Conservation (phyloP, 1,140 invertebrate genomes). For the Sycophila sp. region DNA sequence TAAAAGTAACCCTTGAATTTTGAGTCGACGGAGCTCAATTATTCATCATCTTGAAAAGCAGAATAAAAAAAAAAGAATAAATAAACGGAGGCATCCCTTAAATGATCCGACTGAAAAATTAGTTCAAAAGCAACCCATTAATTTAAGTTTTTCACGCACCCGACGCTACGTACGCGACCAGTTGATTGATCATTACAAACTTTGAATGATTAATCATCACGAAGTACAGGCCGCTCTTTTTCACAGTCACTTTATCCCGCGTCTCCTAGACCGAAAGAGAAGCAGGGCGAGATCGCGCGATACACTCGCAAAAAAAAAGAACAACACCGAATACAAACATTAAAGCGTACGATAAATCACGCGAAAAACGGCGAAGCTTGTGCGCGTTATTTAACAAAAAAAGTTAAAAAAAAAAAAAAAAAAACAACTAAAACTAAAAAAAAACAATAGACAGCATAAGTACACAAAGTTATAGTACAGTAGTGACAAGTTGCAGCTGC, state of each 20-base stretch:
- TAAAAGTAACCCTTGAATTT: no score
- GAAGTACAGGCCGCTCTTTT: conserved; percentile 44
- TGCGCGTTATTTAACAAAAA: conserved; percentile 47
- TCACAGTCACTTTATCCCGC: conserved; percentile 48
- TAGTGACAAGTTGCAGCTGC: conserved; percentile 67
- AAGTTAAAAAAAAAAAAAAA: conserved; percentile 19
- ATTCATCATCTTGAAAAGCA: not conserved
- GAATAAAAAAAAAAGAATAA: no score
- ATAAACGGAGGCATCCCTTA: not conserved
- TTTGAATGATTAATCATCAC: conserved; percentile 16
- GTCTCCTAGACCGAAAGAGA: conserved; percentile 39
- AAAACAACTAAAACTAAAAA: no score
- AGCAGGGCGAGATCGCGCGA: conserved; percentile 37
- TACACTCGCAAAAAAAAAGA: not conserved
- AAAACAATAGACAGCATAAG: conserved; percentile 63
- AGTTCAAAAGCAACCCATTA: not conserved
- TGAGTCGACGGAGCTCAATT: no score
- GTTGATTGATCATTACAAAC: conserved; percentile 18
- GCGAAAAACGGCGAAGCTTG: conserved; percentile 52
- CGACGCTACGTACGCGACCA: not conserved
- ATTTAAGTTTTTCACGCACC: not conserved
- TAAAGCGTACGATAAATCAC: conserved; percentile 23
- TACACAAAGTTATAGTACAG: conserved; percentile 67
- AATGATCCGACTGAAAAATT: not conserved
- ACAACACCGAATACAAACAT: conserved; percentile 14